A percentile compares a stretch with the other conserved stretches of the same genome.
Conservation (phyloP, 2,797 vertebrate genomes). For the Oryzias sinensis region DNA sequence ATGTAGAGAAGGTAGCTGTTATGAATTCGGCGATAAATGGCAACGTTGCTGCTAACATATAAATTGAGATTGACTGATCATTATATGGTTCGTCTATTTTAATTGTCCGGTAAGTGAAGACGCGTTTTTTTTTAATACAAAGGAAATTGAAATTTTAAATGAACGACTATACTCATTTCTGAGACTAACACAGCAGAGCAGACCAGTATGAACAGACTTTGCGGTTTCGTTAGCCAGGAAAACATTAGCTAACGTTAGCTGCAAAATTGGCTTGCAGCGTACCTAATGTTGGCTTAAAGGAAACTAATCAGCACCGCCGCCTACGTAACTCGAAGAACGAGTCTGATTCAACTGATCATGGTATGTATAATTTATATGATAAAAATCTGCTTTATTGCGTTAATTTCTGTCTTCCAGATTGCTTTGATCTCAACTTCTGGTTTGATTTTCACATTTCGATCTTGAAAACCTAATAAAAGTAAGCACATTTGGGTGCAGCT, state of each 20-base stretch:
- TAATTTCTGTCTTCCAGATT: slow-evolving; percentile 2
- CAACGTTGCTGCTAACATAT: slow-evolving; percentile 21
- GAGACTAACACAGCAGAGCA: slow-evolving; percentile 25
- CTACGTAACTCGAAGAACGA: slow-evolving; percentile 35
- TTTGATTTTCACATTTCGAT: not conserved
- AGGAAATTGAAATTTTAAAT: slow-evolving; percentile 1
- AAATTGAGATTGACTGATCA: slow-evolving; percentile 2
- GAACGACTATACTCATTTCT: not conserved
- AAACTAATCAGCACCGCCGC: slow-evolving; percentile 48
- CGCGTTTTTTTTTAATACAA: slow-evolving; percentile 16
- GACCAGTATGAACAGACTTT: slow-evolving; percentile 65
- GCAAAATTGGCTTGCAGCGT: slow-evolving; percentile 32
- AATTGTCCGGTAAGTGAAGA: slow-evolving; percentile 2
- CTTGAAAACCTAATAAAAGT: slow-evolving; percentile 4
- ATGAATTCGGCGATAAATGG: slow-evolving; percentile 7
- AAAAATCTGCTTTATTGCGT: not conserved
- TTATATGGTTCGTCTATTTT: not conserved
- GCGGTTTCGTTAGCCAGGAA: slow-evolving; percentile 52
- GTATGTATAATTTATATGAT: slow-evolving; percentile 56
- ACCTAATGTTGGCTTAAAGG: slow-evolving; percentile 45
- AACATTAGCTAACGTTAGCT: slow-evolving; percentile 64
- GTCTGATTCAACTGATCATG: slow-evolving; percentile 64
- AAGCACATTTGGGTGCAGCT: not conserved
- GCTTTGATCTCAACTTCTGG: not conserved
- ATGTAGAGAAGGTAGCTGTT: not conserved